These are phyloP conservation scores for Gymnopithys bicolor DNA, from an alignment of 2,797 vertebrate species.

Conservation along the genomic window DNA sequence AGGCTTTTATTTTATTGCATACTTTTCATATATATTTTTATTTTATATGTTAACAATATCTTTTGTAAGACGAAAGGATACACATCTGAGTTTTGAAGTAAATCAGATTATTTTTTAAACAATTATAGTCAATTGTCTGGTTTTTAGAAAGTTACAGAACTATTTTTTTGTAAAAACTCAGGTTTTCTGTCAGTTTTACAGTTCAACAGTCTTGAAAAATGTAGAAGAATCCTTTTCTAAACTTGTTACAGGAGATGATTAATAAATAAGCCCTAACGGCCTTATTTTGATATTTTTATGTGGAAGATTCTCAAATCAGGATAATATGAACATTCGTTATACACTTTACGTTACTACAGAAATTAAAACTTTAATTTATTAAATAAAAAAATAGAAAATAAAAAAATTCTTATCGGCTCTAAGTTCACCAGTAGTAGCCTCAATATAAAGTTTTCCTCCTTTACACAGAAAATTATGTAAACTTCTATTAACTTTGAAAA, in stretches of 20 bases:
- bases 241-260: not conserved
- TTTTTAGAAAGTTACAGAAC: not conserved
- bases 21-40: not conserved
- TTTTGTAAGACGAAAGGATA: not conserved
- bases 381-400: not conserved
- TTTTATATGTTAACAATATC: not conserved
- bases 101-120: not conserved
- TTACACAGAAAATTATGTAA: not conserved
- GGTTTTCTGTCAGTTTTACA: not conserved
- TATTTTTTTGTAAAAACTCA: not conserved
- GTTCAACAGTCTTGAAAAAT: not conserved
- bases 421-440: accelerated
- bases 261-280: not conserved
- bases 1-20: not conserved
- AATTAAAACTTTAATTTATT: not conserved
- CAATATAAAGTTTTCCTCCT: not conserved
- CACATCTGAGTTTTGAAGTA: not conserved
- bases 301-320: not conserved
- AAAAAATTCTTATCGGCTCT: not conserved
- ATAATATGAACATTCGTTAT: not conserved
- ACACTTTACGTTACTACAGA: not conserved
- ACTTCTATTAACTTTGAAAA: not conserved
- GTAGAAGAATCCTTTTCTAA: not conserved
- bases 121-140: not conserved
- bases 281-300: not conserved